phyloP scores from a whole-genome alignment of 2,113 vertebrate species.

The Aphelocoma coerulescens region DNA sequence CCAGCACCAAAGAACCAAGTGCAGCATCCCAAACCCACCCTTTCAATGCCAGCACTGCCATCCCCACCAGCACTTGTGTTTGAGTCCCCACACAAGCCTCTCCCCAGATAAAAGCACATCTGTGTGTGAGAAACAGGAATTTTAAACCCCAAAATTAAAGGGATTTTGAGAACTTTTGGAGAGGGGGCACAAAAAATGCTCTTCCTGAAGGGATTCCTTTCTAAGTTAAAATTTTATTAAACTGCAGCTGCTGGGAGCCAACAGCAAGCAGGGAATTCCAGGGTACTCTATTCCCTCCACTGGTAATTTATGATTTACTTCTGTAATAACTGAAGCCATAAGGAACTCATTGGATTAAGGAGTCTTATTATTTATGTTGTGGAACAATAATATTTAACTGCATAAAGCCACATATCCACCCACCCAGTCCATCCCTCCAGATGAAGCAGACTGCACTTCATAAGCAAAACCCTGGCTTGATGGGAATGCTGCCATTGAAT shows the following conservation, averaged over 20 bases:
- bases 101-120: not conserved
- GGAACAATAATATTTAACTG: not conserved
- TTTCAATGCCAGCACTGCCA: not conserved
- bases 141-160: not conserved
- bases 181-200: not conserved
- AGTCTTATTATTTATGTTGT: not conserved
- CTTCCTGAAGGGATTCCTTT: not conserved
- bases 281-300: not conserved
- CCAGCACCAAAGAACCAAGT: not conserved
- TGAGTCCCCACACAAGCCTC: not conserved
- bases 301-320: not conserved
- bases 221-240: constrained; percentile 32
- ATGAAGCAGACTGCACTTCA: not conserved
- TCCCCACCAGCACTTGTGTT: not conserved
- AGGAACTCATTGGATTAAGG: constrained; percentile 25
- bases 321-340: not conserved
- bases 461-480: not conserved
- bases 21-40: not conserved
- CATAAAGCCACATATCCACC: not conserved
- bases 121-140: not conserved
- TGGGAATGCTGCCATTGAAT: constrained; percentile 10
- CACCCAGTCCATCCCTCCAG: not conserved
- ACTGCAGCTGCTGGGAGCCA: constrained; percentile 31
- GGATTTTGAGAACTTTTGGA: not conserved
- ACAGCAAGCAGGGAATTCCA: not conserved